Evolutionary conservation across 1,140 invertebrate genomes (phyloP), one percentile per base, ranked within the genome.

Genomic region (Zaprionus tsacasi): DNA sequence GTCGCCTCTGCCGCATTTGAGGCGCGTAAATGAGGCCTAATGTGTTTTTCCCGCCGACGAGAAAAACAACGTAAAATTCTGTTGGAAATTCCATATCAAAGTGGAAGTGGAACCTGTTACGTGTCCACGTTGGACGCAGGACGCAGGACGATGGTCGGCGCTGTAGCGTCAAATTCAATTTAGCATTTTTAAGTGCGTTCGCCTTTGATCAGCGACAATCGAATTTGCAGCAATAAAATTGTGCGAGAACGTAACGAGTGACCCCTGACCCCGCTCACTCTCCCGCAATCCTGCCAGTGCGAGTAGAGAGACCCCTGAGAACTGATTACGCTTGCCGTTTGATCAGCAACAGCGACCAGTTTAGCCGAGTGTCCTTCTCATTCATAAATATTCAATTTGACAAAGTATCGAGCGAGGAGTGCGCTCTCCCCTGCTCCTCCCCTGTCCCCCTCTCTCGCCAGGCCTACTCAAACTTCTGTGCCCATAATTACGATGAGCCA

Each of bases 131-230:
- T 36, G 38, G 52, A 58, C n/a, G n/a, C 33, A 45, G 63, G 38
- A n/a, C 54, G 54, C n/a, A n/a, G 38, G 45, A 54, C 33, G 43
- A 38, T 35, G 36, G 57, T 73, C 78, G 70, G 80, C 75, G 76
- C 80, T 89, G 87, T 87, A 82, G 82, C 91, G 82, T 85, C 91
- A 91, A 91, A 91, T 91, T 91, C 75, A 91, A 91, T 91, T 91
- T 91, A 91, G 91, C 82, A 91, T 91, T 91, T 91, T 91, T 91
- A 91, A 91, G 91, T 91, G 91, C 90, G 90, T 91, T 85, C 83
- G 77, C 91, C 87, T 91, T 91, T 91, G 87, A 91, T 83, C 86
- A 91, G 81, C 80, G 81, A 91, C 91, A 91, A 91, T 91, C 87
- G 90, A 91, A 91, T 91, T 91, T 85, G 45, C 85, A 69, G 70